These are phyloP conservation scores for Drosophila sturtevanti DNA, from an alignment of 1,140 invertebrate genomes.

Conservation along the genomic window DNA sequence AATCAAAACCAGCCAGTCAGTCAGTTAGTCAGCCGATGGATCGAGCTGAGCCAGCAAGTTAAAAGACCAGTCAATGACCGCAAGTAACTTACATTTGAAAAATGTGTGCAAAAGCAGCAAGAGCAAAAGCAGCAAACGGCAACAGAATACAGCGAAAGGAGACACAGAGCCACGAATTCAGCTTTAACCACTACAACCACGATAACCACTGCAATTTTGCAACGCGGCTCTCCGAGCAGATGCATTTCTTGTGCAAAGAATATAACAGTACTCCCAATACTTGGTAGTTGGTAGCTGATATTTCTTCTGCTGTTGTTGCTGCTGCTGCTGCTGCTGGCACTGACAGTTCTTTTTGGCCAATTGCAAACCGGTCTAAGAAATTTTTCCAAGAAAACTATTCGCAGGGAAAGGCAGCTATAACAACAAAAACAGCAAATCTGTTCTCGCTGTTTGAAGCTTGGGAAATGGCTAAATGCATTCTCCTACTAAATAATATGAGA, in stretches of 20 bases:
- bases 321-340: background rate
- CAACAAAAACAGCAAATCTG: conserved; percentile 35
- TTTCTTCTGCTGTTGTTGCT: conserved; percentile 14
- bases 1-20: background rate
- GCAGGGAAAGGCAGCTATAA: conserved; percentile 71
- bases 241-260: conserved; percentile 64
- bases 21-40: background rate
- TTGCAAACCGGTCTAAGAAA: conserved; percentile 80
- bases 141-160: conserved; percentile 69
- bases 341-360: conserved; percentile 71
- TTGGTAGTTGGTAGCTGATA: conserved; percentile 40
- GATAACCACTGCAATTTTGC: conserved; percentile 2
- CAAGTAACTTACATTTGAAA: conserved; percentile 83
- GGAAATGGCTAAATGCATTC: conserved; percentile 55
- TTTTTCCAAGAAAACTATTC: conserved; percentile 79
- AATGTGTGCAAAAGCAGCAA: conserved; percentile 76
- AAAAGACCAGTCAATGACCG: conserved; percentile 80
- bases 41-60: conserved; percentile 52
- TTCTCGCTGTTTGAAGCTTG: conserved; percentile 57
- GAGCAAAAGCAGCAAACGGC: background rate
- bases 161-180: conserved; percentile 43
- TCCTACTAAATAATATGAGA: conserved; percentile 24
- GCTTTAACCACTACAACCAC: conserved; percentile 29
- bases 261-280: conserved; percentile 68
- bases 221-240: conserved; percentile 25